Base-by-base conservation (phyloP, 2,888 invertebrate genomes). In the Acanthoscelides obtectus region DNA sequence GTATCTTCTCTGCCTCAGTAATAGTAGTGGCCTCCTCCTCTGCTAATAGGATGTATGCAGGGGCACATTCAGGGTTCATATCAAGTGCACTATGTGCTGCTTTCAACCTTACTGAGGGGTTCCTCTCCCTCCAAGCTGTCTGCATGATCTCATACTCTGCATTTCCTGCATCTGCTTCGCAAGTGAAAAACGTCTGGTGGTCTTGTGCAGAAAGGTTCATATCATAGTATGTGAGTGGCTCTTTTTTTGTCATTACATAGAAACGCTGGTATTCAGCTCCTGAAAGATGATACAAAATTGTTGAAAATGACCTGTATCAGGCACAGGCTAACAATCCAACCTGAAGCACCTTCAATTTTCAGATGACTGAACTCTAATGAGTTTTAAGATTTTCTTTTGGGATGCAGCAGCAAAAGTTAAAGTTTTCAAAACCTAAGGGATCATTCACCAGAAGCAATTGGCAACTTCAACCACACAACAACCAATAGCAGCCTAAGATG, bases 141-240 rank as follows among this genome's bases (percentile, higher is more conserved):
- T 96, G 95, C 96, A 98, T 96, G 80, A 95, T 93, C 86, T 97
- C 95, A 85, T 95, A 96, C 83, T 97, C 96, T 2, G 93, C 91
- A 85, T 93, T 94, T 45, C 94, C 94, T 0, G 89, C 90, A 85
- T 97, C 96, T 68, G 92, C 93, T 84, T 97, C 96, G 85, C 96
- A 96, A 0, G 95, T 96, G 83, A 97, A 97, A 86, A 96, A 96
- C 3, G 95, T 96, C 85, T 98, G 98, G 86, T 99, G 99, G 87
- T 99, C 99, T 87, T 99, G 98, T 21, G 99, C 98, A 0, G 98
- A 97, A 67, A 99, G 88, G 86, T 99, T 99, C 98, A 99, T 98
- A 83, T 99, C 99, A 85, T 99, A 98, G 86, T 97, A 99, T 0
- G 99, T 99, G 66, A 99, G 88, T 0, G 99, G 98, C 79, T 99